These are phyloP conservation scores for Brachypteracias leptosomus DNA, from an alignment of 2,113 vertebrate genomes.

Conservation along the genomic window DNA sequence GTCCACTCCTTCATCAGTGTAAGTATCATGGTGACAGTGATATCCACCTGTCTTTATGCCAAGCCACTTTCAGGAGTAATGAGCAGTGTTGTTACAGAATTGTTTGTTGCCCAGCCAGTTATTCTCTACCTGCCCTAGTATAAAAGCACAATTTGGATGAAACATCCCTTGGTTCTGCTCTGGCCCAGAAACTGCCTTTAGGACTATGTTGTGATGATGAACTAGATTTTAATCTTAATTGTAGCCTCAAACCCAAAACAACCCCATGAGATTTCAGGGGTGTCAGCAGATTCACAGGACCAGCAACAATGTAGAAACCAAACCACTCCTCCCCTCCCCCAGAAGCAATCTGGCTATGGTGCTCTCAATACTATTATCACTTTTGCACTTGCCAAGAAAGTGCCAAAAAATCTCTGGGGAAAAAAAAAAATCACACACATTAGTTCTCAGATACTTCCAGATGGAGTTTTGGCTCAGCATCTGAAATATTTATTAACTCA, in stretches of 20 bases:
- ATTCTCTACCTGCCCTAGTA: not conserved
- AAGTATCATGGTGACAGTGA: not conserved
- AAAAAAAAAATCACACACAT: not conserved
- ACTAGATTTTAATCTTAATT: conserved; percentile 40
- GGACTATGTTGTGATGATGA: not conserved
- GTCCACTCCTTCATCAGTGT: not conserved
- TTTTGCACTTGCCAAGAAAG: conserved; percentile 17
- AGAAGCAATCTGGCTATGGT: not conserved
- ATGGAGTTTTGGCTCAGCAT: conserved; percentile 8
- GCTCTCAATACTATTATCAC: not conserved
- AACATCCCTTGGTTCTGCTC: not conserved
- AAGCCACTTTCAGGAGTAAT: not conserved
- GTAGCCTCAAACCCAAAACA: not conserved
- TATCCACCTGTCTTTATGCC: not conserved
- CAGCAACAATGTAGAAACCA: not conserved
- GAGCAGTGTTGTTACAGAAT: not conserved
- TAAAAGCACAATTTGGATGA: not conserved
- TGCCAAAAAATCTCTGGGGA: not conserved
- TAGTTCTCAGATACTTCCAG: not conserved
- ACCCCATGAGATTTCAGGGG: not conserved
- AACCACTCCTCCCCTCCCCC: not conserved
- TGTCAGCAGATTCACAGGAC: conserved; percentile 37
- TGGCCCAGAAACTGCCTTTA: not conserved
- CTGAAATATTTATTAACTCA: conserved; percentile 34
- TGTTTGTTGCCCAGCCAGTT: not conserved